Percentiles rank a stretch among this genome's conserved stretches.
Conservation (phyloP, 2,113 vertebrate species). For the Corvus hawaiiensis region DNA sequence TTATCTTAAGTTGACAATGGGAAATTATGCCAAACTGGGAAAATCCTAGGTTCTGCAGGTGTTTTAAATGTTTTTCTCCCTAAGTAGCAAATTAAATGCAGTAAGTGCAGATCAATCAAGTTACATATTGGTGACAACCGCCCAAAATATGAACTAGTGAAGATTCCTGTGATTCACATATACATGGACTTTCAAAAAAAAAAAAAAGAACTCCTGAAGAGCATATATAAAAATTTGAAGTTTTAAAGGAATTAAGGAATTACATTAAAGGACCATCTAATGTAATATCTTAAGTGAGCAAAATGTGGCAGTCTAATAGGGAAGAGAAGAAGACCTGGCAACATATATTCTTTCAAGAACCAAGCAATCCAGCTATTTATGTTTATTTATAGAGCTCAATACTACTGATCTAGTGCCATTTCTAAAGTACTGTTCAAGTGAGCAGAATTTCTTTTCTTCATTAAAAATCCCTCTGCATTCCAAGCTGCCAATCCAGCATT, state of each 20-base stretch:
- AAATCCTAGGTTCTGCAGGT: background rate
- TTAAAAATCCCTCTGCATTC: background rate
- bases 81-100: background rate
- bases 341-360: background rate
- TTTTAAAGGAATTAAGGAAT: background rate
- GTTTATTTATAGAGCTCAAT: background rate
- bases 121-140: background rate
- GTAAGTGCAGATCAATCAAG: background rate
- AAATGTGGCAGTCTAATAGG: background rate
- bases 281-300: background rate
- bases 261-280: background rate
- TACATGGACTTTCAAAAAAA: background rate
- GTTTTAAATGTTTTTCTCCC: background rate
- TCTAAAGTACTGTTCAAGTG: background rate
- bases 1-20: background rate
- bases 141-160: background rate
- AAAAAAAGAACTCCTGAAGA: background rate
- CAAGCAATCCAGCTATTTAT: background rate
- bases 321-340: background rate
- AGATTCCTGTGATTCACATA: background rate
- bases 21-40: background rate
- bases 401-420: background rate
- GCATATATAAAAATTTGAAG: background rate
- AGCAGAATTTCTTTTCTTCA: background rate
- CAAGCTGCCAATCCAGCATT: background rate